Conservation (phyloP, 2,888 invertebrate species). For the Pseudoips prasinana region DNA sequence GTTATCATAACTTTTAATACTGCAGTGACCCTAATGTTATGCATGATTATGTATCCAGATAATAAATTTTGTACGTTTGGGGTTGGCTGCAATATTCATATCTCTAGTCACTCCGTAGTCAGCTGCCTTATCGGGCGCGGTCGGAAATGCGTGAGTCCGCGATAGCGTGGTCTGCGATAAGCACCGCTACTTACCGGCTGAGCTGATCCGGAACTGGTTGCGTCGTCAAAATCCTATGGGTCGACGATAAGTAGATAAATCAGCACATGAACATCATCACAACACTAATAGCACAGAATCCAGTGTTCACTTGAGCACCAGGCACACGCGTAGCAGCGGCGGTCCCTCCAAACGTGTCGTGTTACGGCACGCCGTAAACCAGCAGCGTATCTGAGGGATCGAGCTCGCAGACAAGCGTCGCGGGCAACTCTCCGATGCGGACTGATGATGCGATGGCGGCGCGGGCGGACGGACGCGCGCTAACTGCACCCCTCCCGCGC, state of each 20-base stretch:
- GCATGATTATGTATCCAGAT: too few relatives aligned
- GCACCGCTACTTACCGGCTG: slow-evolving; percentile 79
- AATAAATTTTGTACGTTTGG: too few relatives aligned
- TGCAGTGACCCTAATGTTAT: too few relatives aligned
- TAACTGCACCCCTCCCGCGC: slow-evolving; percentile 45
- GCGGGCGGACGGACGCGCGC: slow-evolving; percentile 73
- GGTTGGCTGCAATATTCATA: slow-evolving; percentile 43
- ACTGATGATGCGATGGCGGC: slow-evolving; percentile 75
- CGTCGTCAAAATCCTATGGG: slow-evolving; percentile 72
- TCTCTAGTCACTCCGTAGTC: slow-evolving; percentile 50
- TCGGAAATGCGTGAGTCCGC: slow-evolving; percentile 80
- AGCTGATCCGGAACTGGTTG: slow-evolving; percentile 79
- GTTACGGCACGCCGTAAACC: slow-evolving; percentile 81
- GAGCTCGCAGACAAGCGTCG: slow-evolving; percentile 74
- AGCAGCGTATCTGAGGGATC: slow-evolving; percentile 82
- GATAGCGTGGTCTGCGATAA: slow-evolving; percentile 79
- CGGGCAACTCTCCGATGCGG: slow-evolving; percentile 75
- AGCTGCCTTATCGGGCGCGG: slow-evolving; percentile 75
- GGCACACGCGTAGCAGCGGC: slow-evolving; percentile 73
- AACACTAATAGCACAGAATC: slow-evolving; percentile 74
- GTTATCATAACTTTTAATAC: too few relatives aligned
- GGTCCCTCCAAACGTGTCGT: slow-evolving; percentile 82
- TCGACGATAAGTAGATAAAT: slow-evolving; percentile 55
- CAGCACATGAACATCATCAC: slow-evolving; percentile 76
- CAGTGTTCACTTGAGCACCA: slow-evolving; percentile 73